Conservation (phyloP, 1,140 invertebrate genomes). For the Heliconius hermathena region DNA sequence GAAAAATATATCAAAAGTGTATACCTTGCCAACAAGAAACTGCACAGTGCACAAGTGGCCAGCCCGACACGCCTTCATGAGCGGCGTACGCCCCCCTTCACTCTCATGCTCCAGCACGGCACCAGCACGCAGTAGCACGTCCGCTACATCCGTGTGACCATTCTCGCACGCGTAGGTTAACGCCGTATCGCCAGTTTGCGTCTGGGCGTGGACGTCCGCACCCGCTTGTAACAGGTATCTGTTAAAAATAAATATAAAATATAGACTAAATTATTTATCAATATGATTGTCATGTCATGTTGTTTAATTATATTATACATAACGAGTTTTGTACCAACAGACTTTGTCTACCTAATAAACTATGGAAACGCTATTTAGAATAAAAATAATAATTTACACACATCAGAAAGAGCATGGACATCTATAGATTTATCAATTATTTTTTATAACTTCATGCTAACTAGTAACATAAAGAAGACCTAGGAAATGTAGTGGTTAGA, state of each 20-base stretch:
- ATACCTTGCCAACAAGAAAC: conserved; percentile 93
- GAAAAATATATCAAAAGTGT: too few species aligned
- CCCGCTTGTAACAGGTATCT: conserved; percentile 91
- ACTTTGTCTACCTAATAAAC: too few species aligned
- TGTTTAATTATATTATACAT: too few species aligned
- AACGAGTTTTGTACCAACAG: too few species aligned
- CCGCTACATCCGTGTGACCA: conserved; percentile 96
- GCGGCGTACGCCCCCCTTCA: conserved; percentile 96
- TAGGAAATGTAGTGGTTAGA: too few species aligned
- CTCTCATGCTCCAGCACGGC: conserved; percentile 97
- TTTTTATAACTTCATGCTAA: too few species aligned
- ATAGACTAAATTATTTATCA: too few species aligned
- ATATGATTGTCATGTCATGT: too few species aligned
- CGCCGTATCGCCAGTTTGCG: conserved; percentile 98
- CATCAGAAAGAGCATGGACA: background rate
- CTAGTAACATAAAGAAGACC: too few species aligned
- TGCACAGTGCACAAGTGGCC: conserved; percentile 99
- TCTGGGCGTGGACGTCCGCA: conserved; percentile 96
- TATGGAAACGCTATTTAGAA: too few species aligned
- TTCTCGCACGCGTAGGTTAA: conserved; percentile 98
- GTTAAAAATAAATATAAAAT: too few species aligned
- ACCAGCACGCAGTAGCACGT: conserved; percentile 93
- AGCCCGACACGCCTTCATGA: conserved; percentile 99
- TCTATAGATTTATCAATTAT: too few species aligned
- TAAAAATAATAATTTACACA: background rate